Percentiles rank a stretch among this genome's conserved stretches.
These are phyloP conservation scores for Acanthosepion pharaonis DNA, from an alignment of 2,888 invertebrate genomes.

Conservation along the genomic window DNA sequence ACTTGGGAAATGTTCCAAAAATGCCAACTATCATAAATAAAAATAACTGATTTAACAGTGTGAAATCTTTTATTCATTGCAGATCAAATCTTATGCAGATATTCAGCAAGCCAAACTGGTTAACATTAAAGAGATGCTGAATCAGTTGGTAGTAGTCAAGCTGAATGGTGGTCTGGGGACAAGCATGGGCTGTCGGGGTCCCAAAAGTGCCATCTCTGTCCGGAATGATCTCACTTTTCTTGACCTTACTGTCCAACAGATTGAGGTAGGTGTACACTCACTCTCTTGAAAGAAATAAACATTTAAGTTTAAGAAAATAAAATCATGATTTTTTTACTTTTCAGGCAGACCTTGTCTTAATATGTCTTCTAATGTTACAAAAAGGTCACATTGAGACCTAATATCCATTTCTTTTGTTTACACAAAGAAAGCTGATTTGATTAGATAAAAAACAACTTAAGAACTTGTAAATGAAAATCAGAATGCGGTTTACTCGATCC, in stretches of 20 bases:
- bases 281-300: background rate
- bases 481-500: too few relatives aligned
- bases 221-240: conserved; percentile 75
- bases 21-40: background rate
- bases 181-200: conserved; percentile 75
- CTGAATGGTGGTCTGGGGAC: conserved; percentile 76
- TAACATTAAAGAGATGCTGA: conserved; percentile 65
- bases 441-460: too few relatives aligned
- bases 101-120: conserved; percentile 55
- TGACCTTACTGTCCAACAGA: conserved; percentile 75
- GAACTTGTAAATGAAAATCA: too few relatives aligned
- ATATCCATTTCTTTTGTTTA: too few relatives aligned
- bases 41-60: background rate
- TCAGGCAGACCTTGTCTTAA: too few relatives aligned
- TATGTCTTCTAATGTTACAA: too few relatives aligned
- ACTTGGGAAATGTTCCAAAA: too few relatives aligned
- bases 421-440: too few relatives aligned
- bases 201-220: conserved; percentile 75
- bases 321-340: too few relatives aligned
- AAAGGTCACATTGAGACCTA: too few relatives aligned
- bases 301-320: background rate
- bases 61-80: conserved; percentile 43
- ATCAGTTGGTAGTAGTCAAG: conserved; percentile 74
- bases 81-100: conserved; percentile 65
- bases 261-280: conserved; percentile 69